Evolutionary conservation across 2,797 vertebrate species (phyloP), one percentile per base, ranked within the genome.

Genomic region (Bovichtus variegatus): DNA sequence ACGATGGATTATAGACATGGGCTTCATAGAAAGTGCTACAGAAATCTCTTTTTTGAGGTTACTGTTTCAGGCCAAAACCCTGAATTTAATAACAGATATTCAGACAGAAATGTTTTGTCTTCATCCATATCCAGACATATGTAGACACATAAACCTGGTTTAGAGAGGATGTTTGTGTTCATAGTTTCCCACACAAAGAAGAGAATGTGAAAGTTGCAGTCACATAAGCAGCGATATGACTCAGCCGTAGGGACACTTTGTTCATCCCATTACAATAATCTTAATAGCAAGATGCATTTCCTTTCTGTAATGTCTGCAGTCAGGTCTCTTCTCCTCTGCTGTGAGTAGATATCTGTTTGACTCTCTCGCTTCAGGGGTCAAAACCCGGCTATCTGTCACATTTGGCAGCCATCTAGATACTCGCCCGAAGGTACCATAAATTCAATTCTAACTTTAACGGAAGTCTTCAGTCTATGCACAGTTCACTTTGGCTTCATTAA

Each of bases 361-460:
- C 77, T 85, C 63, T 74, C 66, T 83, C 21, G 34, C 82, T 84
- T 76, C 80, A 80, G 82, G 88, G 86, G 84, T 91, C 86, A 91
- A 78, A 89, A 67, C 67, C 18, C 16, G 16, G 63, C 82, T 74
- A 89, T 87, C 78, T 80, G 73, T 90, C 85, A 89, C 76, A 87
- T 86, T 85, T 86, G 87, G 62, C 84, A 81, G 72, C 73, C 78
- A 76, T 87, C 75, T 76, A 79, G 86, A 87, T 78, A 78, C 29
- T 49, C 13, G 72, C 83, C 86, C 19, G 38, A 85, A 84, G 79
- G 71, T 41, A 18, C 27, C 53, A 84, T 84, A 40, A 81, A 89
- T 85, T 83, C 38, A 86, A 43, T 72, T 85, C 77, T 74, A 84
- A 78, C 85, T 84, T 70, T 77, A 83, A 86, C 38, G 0, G 8